Base-by-base conservation (phyloP, 1,140 invertebrate genomes). In the Heliconius hermathena region DNA sequence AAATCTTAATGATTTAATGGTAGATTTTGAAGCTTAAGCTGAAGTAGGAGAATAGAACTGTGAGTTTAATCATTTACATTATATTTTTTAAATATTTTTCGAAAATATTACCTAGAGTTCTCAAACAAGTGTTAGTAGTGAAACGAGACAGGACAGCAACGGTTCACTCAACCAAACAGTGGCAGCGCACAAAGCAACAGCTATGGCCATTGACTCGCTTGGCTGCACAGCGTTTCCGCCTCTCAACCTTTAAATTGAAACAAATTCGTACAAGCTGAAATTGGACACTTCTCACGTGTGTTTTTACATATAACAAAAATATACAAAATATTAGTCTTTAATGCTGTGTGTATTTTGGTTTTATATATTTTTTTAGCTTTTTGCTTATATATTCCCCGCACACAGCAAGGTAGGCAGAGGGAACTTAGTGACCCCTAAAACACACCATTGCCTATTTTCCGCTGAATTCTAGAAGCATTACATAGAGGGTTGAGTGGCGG, bases 231-330 rank as follows among this genome's bases (percentile, higher is more conserved):
- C 81, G 88, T 88, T 89, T 91, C 85, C 60, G 26, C 60, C 60
- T 83, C 87, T 88, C 87, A 88, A 87, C 86, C 87, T 92, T 90
- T 90, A 87, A 91, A 91, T 88, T 91, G 85, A 88, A 90, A 90
- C 88, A 90, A 89, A 83, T 90, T 88, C 79, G 84, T 75, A 87
- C 83, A 84, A 81, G 81, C 79, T 80, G 79, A 84, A 84, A 81
- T 82, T 85, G 75, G 72, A 70, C 54, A 81, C 80, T 85, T 70
- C 74, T 76, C 74, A 60, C 74, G 60, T 70, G 70, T 38, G 71
- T 52, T 49, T 77, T 72, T 54, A 76, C 26, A 66, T 66, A 29
- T 26, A 46, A 46, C 41, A 16, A 46, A 46, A 46, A 46, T 46
- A 46, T 4, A 46, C 41, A 16, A 16, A 16, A 16, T 9, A n/a